Evolutionary conservation across 2,797 vertebrate species (phyloP).

Genomic region (Xerus rutilus): DNA sequence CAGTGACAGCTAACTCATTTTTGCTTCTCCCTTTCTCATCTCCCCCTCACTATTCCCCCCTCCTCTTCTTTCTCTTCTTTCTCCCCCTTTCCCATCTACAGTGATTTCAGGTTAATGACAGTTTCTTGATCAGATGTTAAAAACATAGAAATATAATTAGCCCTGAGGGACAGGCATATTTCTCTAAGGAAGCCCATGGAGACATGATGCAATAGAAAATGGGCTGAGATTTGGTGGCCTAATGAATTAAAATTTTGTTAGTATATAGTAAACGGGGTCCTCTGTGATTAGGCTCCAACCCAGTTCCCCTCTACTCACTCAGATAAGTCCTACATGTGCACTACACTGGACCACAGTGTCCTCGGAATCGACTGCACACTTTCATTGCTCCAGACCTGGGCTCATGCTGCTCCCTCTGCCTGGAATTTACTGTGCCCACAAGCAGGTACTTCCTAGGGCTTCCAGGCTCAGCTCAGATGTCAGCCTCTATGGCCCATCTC

Average conservation of each 20-base stretch:
- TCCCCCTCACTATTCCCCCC: no score
- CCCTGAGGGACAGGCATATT: background rate
- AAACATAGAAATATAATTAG: background rate
- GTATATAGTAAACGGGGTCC: background rate
- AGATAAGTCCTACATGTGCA: background rate
- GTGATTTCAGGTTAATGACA: background rate
- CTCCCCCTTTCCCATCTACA: background rate
- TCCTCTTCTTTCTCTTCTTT: no score
- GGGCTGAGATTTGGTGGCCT: background rate
- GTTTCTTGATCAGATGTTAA: background rate
- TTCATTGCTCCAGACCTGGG: rapidly evolving
- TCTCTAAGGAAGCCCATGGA: constrained; percentile 25
- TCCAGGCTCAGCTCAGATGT: background rate
- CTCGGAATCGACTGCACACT: no score
- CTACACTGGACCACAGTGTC: background rate
- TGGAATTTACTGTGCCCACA: background rate
- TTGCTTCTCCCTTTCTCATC: background rate
- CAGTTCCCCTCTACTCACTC: background rate
- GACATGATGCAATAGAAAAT: background rate
- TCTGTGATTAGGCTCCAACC: background rate
- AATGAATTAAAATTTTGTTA: background rate
- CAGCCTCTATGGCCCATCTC: background rate
- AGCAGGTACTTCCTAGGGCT: background rate
- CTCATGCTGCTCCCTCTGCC: background rate
- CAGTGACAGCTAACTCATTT: background rate